Evolutionary conservation across 2,797 vertebrate genomes (phyloP).

Genomic region (Monodelphis domestica): DNA sequence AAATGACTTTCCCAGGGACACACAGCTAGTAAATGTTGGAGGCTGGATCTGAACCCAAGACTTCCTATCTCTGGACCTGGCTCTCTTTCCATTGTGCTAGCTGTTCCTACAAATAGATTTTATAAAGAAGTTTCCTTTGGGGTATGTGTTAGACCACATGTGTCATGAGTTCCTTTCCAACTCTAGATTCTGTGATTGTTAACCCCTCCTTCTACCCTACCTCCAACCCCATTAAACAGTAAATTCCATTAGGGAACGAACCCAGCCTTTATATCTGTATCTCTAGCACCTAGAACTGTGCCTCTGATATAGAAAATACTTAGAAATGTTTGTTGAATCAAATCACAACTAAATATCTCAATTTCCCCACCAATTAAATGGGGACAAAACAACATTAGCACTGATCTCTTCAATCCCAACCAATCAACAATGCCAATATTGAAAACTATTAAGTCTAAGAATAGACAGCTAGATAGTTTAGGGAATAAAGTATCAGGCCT

Average conservation of each 20-base stretch:
- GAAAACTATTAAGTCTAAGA: not conserved
- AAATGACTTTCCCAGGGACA: too few species aligned
- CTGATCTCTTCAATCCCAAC: not conserved
- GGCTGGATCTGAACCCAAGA: too few species aligned
- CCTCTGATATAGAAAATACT: too few species aligned
- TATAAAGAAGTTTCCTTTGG: not conserved
- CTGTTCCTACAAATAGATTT: too few species aligned
- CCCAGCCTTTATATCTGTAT: not conserved
- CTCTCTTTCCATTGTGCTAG: too few species aligned
- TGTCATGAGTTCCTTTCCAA: too few species aligned
- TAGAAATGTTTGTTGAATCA: not conserved
- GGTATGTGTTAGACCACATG: not conserved
- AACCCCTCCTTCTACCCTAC: not conserved
- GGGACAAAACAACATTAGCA: slow-evolving; percentile 20
- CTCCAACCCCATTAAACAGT: not conserved
- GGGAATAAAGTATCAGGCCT: too few species aligned
- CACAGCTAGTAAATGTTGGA: too few species aligned
- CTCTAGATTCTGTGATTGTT: not conserved
- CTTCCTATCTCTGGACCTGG: too few species aligned
- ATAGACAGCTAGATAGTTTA: not conserved
- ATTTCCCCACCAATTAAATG: slow-evolving; percentile 38
- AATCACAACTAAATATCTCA: slow-evolving; percentile 24
- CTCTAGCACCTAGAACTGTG: not conserved
- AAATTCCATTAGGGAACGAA: not conserved
- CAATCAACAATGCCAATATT: not conserved